Evolutionary conservation across 53 echinoderm and acorn worm genomes (phyloP).

Genomic region (Echinometra lucunter): DNA sequence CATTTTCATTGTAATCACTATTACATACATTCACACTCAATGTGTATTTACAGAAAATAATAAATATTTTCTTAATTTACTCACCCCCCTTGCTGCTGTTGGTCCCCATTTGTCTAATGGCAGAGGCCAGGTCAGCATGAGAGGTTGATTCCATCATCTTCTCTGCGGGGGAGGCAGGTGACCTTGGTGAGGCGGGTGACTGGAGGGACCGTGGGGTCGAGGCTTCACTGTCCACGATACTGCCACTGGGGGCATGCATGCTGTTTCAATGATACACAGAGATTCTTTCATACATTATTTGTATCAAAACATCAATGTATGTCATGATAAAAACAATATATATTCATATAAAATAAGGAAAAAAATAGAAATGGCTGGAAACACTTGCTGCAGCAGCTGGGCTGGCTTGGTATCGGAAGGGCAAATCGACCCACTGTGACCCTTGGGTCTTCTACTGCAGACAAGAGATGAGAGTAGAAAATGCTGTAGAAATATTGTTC

Average conservation of each 20-base stretch:
- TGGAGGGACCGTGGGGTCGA: slow-evolving; percentile 85
- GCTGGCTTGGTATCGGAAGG: too few relatives aligned
- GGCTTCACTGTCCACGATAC: slow-evolving; percentile 88
- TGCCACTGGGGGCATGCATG: slow-evolving; percentile 93
- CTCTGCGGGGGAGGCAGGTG: slow-evolving; percentile 85
- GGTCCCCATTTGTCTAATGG: slow-evolving; percentile 64
- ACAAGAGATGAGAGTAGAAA: neutral
- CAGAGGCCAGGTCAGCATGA: slow-evolving; percentile 82
- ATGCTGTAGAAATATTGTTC: too few relatives aligned
- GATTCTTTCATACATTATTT: too few relatives aligned
- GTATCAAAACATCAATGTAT: too few relatives aligned
- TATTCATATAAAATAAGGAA: too few relatives aligned
- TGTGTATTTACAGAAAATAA: neutral
- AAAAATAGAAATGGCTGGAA: too few relatives aligned
- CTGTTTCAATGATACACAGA: slow-evolving; percentile 54
- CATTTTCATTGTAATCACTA: neutral
- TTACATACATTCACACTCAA: neutral
- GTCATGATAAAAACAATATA: too few relatives aligned
- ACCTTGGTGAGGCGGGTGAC: slow-evolving; percentile 88
- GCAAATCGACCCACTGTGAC: too few relatives aligned
- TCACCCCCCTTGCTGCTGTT: slow-evolving; percentile 1
- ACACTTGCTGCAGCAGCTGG: too few relatives aligned
- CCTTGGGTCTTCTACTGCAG: too few relatives aligned
- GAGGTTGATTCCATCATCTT: slow-evolving; percentile 79
- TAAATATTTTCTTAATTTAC: neutral